Conservation (phyloP, 2,888 invertebrate genomes). For the Hydrotaea diabolus region DNA sequence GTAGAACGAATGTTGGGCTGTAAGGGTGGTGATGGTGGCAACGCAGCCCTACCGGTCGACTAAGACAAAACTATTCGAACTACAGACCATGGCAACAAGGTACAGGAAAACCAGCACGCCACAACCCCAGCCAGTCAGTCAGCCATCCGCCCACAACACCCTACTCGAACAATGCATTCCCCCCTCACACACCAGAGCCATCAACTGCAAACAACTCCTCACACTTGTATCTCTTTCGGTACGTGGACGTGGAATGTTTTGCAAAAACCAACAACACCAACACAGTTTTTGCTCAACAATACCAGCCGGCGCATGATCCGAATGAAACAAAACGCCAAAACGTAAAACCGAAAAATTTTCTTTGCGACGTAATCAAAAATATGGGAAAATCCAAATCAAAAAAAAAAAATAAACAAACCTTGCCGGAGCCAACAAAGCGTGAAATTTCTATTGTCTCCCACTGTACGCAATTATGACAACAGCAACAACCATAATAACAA, state of each 20-base stretch:
- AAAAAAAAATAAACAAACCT: slow-evolving; percentile 17
- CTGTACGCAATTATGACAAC: slow-evolving; percentile 15
- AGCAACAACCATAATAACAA: neutral
- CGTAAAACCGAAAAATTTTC: slow-evolving; percentile 35
- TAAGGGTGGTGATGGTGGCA: neutral
- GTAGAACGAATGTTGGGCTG: too few species aligned
- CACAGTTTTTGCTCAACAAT: neutral
- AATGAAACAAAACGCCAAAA: neutral
- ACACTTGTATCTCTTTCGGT: neutral
- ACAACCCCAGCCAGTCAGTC: too few species aligned
- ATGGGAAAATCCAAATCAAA: neutral
- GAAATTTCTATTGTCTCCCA: slow-evolving; percentile 46
- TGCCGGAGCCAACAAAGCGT: slow-evolving; percentile 56
- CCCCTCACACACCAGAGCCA: neutral
- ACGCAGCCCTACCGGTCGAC: slow-evolving; percentile 20
- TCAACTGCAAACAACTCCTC: neutral
- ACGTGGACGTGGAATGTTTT: neutral
- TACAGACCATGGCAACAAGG: neutral
- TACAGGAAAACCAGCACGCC: neutral
- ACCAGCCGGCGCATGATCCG: slow-evolving; percentile 43
- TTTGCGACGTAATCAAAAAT: slow-evolving; percentile 43
- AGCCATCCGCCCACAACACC: neutral
- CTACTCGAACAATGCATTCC: neutral
- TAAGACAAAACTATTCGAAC: slow-evolving; percentile 36
- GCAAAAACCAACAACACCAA: neutral